These are phyloP conservation scores for Simalia tracyae DNA, from an alignment of 2,797 vertebrate genomes.

Conservation along the genomic window DNA sequence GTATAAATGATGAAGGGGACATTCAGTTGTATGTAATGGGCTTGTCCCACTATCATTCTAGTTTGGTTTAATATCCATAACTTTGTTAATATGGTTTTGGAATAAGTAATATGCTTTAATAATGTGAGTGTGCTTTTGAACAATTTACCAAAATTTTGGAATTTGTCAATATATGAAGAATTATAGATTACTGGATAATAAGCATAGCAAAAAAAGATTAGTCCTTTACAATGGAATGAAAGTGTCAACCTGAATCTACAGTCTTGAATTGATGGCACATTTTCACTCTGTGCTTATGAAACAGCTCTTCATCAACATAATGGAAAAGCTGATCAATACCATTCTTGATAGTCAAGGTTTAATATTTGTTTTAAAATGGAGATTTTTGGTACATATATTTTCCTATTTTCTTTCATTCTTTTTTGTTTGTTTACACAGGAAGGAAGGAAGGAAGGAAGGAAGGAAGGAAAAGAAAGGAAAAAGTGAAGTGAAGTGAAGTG, in stretches of 20 bases:
- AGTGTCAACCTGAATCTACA: background rate
- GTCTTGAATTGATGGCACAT: background rate
- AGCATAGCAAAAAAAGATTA: background rate
- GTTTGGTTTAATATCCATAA: background rate
- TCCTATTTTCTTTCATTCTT: background rate
- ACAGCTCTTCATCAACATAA: background rate
- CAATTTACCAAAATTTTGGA: background rate
- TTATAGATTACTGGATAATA: background rate
- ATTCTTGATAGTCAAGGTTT: background rate
- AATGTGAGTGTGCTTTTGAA: too few species aligned
- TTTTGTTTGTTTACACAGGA: background rate
- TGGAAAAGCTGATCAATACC: background rate
- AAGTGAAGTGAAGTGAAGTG: too few species aligned
- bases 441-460: too few species aligned
- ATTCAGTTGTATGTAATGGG: background rate
- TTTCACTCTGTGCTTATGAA: background rate
- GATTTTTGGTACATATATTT: background rate
- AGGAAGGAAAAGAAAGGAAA: too few species aligned
- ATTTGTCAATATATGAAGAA: background rate
- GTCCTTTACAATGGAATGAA: background rate
- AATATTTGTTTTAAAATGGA: background rate
- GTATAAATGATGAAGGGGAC: background rate
- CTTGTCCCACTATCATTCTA: background rate
- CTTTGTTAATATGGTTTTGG: background rate
- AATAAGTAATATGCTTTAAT: background rate